Evolutionary conservation across 2,113 vertebrate species (phyloP).

Genomic region (Ariopsis seemanni): DNA sequence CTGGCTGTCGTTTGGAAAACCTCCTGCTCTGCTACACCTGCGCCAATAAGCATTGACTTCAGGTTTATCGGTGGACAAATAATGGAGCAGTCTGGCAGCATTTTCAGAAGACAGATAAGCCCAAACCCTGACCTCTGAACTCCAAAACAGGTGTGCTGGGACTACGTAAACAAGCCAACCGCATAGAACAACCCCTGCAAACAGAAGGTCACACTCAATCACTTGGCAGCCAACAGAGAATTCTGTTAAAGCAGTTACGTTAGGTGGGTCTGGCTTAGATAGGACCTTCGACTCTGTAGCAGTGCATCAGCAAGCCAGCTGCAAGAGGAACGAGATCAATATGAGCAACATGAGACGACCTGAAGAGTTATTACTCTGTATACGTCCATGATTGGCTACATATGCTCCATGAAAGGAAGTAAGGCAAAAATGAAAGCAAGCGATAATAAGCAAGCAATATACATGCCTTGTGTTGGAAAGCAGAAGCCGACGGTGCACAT

Average conservation of each 20-base stretch:
- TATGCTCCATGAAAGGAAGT: conserved; percentile 14
- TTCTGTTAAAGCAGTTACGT: neutral
- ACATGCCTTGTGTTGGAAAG: conserved; percentile 20
- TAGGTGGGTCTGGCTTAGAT: neutral
- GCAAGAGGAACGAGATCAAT: neutral
- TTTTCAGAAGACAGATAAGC: conserved; percentile 14
- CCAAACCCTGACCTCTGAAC: conserved; percentile 50
- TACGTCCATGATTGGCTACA: conserved; percentile 28
- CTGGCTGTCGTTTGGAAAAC: conserved; percentile 5
- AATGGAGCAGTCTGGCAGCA: neutral
- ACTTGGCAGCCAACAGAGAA: neutral
- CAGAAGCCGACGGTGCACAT: conserved; percentile 34
- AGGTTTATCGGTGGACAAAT: neutral
- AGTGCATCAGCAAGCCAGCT: conserved; percentile 17
- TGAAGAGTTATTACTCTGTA: conserved; percentile 21
- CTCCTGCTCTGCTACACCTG: conserved; percentile 23
- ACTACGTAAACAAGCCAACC: conserved; percentile 32
- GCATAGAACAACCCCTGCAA: conserved; percentile 27
- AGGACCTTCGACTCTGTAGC: neutral
- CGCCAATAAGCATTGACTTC: neutral
- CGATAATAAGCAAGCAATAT: conserved; percentile 26
- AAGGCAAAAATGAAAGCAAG: conserved; percentile 10
- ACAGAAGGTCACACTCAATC: conserved; percentile 13
- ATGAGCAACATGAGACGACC: neutral
- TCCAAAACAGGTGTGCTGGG: conserved; percentile 49